These are phyloP conservation scores for Eumerus sabulonum DNA, from an alignment of 2,888 invertebrate species.

Conservation along the genomic window DNA sequence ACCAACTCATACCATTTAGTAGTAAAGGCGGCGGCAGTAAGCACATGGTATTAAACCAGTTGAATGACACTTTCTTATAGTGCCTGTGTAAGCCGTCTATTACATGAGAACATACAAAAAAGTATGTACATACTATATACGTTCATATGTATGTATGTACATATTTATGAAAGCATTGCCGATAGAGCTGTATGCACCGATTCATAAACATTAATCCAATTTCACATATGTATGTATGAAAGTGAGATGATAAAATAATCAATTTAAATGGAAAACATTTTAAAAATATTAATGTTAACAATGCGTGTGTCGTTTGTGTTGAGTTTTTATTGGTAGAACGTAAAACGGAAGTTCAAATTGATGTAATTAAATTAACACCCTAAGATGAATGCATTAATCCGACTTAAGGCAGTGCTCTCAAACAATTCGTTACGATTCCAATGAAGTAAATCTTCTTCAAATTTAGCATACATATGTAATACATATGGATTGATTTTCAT, in stretches of 20 bases:
- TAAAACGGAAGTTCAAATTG: constrained; percentile 49
- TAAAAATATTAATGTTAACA: too few species aligned
- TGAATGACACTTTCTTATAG: constrained; percentile 65
- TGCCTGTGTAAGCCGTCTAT: constrained; percentile 16
- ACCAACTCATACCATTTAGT: neutral
- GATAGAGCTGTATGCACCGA: too few species aligned
- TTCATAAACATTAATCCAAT: too few species aligned
- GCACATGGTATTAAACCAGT: constrained; percentile 56
- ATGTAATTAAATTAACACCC: constrained; percentile 60
- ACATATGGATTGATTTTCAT: too few species aligned
- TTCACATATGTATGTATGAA: too few species aligned
- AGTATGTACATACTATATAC: neutral
- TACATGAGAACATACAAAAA: neutral
- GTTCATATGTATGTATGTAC: neutral
- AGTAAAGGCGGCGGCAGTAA: constrained; percentile 16
- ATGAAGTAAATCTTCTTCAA: constrained; percentile 24
- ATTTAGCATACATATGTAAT: constrained; percentile 7
- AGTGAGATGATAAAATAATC: too few species aligned
- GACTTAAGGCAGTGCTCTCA: neutral
- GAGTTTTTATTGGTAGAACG: too few species aligned
- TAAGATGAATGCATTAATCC: neutral
- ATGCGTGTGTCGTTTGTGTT: too few species aligned
- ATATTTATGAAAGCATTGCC: too few species aligned
- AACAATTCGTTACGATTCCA: neutral
- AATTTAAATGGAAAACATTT: too few species aligned